Base-by-base conservation (phyloP, 2,113 vertebrate species). In the Thunnus thynnus region DNA sequence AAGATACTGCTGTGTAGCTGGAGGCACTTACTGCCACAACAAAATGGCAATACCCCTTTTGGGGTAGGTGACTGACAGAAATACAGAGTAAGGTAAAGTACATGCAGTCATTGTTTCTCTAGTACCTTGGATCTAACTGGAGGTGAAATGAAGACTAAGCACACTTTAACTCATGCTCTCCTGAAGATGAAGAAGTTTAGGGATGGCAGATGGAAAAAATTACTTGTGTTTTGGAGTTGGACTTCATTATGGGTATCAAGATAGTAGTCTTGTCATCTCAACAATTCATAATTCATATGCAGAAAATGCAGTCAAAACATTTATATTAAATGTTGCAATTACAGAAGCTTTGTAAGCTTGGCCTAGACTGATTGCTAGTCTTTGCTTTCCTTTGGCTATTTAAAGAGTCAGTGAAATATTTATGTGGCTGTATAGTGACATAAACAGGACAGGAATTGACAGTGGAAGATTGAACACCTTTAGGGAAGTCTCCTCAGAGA, bases 401-500 rank as follows among this genome's bases (percentile, higher is more conserved):
- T 81, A 78, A 72, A 80, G 18, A 89, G 55, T 65, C 36, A 72
- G 58, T 81, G 17, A 57, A 54, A 79, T 64, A 69, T 81, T 68
- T 67, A 27, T 47, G 61, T 63, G 30, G 25, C 36, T 18, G 25
- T 16, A 25, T 58, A 41, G 65, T 55, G 75, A 78, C 75, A 54
- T 16, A 65, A 75, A 68, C 30, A 48, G 44, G 51, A 61, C 44
- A 70, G 25, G 12, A 80, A 86, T 58, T 52, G 65, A 81, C 22
- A 57, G 13, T 27, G 13, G n/a, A 13, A 74, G 36, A 85, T 67
- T 74, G 54, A 78, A 72, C 32, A 71, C 32, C 55, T 72, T 48
- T 41, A 47, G 18, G 20, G 36, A 62, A 58, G 55, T n/a, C 65
- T 82, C 76, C 79, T 76, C 9, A 17, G 83, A 84, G 84, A 92